Evolutionary conservation across 2,888 invertebrate species (phyloP), one percentile per base, ranked within the genome.

Genomic region (Oligia strigilis): DNA sequence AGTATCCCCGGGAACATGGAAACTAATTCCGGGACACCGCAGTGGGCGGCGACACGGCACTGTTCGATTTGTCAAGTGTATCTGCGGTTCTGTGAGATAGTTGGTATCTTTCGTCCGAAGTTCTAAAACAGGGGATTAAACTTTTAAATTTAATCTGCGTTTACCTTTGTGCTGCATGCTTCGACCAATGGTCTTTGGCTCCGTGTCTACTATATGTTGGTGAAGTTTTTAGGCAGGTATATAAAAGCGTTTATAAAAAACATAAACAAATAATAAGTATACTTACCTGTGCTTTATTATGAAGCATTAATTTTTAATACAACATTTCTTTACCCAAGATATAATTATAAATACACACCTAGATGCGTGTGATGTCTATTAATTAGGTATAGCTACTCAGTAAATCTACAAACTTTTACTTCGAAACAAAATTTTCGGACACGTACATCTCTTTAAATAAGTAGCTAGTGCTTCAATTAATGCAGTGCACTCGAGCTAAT

Each of bases 381-480:
- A 58, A 69, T 43, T 29, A 58, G 4, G 3, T 14, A 66, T 46
- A 46, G 9, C n/a, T n/a, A 58, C 11, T 40, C 40, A 40, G 40
- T n/a, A 55, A 58, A 82, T 55, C 46, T 73, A 71, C n/a, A 58
- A 66, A 40, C 23, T 65, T 52, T 29, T 72, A 83, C 72, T 65
- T 86, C 23, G 11, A 76, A 83, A 67, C 70, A 43, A 75, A 78
- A 77, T 70, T 60, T 74, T 65, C 66, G 64, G 75, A 52, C 73
- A 77, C 71, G 46, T 86, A 73, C 86, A 77, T 86, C 72, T 77
- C 73, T 67, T 65, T 74, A 75, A 76, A 77, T 86, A 80, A 80
- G 77, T 86, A 85, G 66, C 75, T 72, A 75, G 87, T 80, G 87
- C 85, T 86, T 85, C 87, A 85, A 85, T 86, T 75, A 85, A 85